phyloP scores from a whole-genome alignment of 1,140 invertebrate species.

The Yoshiicerus persimilis region DNA sequence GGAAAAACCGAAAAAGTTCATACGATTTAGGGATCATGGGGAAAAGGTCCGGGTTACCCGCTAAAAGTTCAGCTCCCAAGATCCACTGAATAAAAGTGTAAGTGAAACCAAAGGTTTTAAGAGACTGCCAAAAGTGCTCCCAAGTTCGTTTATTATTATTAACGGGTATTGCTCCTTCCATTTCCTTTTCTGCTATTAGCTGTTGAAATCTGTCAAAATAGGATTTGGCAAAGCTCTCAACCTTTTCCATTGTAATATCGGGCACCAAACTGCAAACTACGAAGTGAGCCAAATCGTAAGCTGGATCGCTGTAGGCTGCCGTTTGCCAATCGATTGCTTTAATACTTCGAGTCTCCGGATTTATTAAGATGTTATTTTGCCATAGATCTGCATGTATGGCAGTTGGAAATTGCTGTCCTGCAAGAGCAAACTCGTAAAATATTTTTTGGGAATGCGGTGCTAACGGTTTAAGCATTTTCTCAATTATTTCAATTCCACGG shows the following conservation, averaged over 20 bases:
- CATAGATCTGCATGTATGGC: conserved; percentile 41
- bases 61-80: not conserved
- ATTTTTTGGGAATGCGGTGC: not conserved
- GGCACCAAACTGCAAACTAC: not conserved
- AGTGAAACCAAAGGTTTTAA: not conserved
- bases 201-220: not conserved
- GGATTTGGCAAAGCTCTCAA: not conserved
- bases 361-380: conserved; percentile 21
- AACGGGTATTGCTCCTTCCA: not conserved
- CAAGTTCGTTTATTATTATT: not conserved
- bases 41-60: not conserved
- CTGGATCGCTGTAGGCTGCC: not conserved
- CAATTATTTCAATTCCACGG: not conserved
- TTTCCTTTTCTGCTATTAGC: not conserved
- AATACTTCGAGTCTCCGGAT: not conserved
- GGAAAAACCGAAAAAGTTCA: not conserved
- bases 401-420: not conserved
- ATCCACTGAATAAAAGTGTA: not conserved
- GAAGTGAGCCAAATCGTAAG: conserved; percentile 1
- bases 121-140: not conserved
- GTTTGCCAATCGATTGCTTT: conserved; percentile 43
- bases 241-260: not conserved
- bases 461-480: not conserved
- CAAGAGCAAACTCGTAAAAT: not conserved
- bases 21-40: not conserved